phyloP scores from a whole-genome alignment of 2,888 invertebrate genomes.

The Heliothis peltigera region DNA sequence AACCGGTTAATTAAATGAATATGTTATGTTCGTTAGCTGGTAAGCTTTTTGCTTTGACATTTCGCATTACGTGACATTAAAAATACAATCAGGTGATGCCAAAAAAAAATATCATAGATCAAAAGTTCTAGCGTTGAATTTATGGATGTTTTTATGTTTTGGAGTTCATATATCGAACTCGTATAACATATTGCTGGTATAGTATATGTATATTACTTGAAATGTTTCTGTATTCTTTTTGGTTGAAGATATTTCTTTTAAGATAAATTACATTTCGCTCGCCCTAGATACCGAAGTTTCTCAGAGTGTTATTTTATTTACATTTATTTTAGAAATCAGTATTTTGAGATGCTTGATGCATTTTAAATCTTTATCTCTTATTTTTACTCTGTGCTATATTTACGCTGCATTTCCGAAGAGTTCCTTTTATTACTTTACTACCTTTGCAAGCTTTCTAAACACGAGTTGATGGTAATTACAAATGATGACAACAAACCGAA shows the following conservation, averaged over 20 bases:
- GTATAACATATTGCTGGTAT: too few relatives aligned
- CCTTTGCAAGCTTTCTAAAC: too few relatives aligned
- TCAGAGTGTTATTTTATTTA: slow-evolving; percentile 11
- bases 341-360: not conserved
- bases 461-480: too few relatives aligned
- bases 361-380: not conserved
- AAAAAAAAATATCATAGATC: too few relatives aligned
- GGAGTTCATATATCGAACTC: too few relatives aligned
- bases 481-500: too few relatives aligned
- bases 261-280: slow-evolving; percentile 23
- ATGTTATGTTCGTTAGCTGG: slow-evolving; percentile 10
- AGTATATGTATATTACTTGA: not conserved
- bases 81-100: not conserved
- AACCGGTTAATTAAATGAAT: slow-evolving; percentile 36
- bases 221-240: slow-evolving; percentile 19
- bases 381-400: not conserved
- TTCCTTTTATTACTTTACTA: too few relatives aligned
- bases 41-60: not conserved
- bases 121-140: too few relatives aligned
- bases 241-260: slow-evolving; percentile 20
- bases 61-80: not conserved
- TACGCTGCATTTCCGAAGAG: not conserved
- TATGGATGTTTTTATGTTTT: too few relatives aligned
- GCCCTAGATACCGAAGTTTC: slow-evolving; percentile 37
- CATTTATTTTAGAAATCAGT: not conserved